Evolutionary conservation across 2,888 invertebrate genomes (phyloP).

Genomic region (Nephrotoma guestfalica): DNA sequence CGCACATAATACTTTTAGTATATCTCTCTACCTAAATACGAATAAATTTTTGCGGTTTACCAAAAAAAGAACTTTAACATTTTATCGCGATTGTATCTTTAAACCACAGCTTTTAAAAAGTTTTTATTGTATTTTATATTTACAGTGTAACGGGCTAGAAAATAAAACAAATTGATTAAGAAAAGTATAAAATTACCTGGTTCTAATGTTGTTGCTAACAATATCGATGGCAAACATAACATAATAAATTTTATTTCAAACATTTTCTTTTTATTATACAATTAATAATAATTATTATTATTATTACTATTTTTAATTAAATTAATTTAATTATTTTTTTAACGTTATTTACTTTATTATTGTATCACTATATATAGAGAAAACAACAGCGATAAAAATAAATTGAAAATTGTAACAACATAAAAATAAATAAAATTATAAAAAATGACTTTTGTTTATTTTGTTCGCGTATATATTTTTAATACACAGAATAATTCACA

Average conservation of each 20-base stretch:
- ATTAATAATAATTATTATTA: neutral
- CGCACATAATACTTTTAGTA: neutral
- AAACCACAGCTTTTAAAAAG: neutral
- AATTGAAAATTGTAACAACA: neutral
- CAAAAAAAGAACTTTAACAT: neutral
- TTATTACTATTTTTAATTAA: neutral
- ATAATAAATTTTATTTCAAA: constrained; percentile 32
- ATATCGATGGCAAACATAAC: constrained; percentile 32
- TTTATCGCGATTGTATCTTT: neutral
- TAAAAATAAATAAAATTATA: neutral
- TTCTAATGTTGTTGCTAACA: constrained; percentile 32
- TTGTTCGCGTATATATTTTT: neutral
- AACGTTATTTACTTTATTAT: neutral
- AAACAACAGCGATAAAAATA: neutral
- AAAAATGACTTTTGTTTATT: neutral
- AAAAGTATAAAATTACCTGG: constrained; percentile 23
- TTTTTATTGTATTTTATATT: neutral
- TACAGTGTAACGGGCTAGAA: neutral
- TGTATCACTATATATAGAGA: neutral
- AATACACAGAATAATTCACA: neutral
- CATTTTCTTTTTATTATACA: constrained; percentile 14
- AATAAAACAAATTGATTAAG: neutral
- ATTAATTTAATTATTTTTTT: neutral
- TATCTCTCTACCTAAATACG: neutral
- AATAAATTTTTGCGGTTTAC: neutral